Base-by-base conservation (phyloP, 2,113 vertebrate genomes). In the Tichodroma muraria region DNA sequence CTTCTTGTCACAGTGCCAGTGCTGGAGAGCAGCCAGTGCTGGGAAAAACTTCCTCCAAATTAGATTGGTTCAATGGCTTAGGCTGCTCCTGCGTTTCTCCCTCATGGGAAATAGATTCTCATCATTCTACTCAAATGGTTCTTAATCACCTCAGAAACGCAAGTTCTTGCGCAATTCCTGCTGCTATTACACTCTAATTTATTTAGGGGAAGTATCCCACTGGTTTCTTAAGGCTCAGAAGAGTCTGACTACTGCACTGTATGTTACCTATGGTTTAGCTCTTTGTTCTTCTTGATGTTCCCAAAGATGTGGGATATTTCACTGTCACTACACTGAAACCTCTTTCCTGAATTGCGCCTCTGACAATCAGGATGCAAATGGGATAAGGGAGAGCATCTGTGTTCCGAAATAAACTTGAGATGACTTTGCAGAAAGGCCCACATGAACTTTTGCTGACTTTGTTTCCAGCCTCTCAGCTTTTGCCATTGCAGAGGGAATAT, bases 121-220 rank as follows among this genome's bases (percentile, higher is more conserved):
- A 80, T 93, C 88, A 40, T 94, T 90, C 83, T 86, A 6, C 80
- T 89, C 60, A 54, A 77, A 68, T 86, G 77, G 57, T 86, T 86
- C 76, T 90, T 92, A 93, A 92, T 93, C 83, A 70, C 92, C 80
- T 94, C 84, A 93, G 80, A 93, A 94, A 93, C 5, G 0, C 60
- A 38, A 54, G 33, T 60, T 80, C 80, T 78, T 75, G 47, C 3
- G 4, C 75, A 85, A 50, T 90, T 88, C 68, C 45, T 90, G 30
- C 76, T 66, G 50, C 72, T 88, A 2, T 80, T 88, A 31, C 33
- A 6, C 52, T 83, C n/a, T 16, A 63, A 79, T 72, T 91, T 88
- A 25, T 93, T 92, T 85, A 78, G 61, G 49, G 8, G 61, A 81
- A 30, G 25, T 21, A 25, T 33, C n/a, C 57, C 45, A 20, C 30